Base-by-base conservation (phyloP, 1,140 invertebrate genomes). In the Scaptodrosophila lebanonensis region DNA sequence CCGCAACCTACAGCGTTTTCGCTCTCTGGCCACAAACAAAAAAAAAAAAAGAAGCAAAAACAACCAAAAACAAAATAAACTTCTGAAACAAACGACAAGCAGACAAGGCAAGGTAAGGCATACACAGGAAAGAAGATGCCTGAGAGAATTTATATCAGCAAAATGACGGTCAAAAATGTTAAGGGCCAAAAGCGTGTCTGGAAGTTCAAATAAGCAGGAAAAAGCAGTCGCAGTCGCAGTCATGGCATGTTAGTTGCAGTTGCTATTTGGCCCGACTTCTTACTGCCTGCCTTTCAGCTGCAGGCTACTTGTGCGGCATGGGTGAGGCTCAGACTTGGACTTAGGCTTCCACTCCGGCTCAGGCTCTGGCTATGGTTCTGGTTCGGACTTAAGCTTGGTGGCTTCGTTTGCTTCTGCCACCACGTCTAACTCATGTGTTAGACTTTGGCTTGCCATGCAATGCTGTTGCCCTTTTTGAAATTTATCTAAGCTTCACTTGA, bases 181-280 rank as follows among this genome's bases (percentile, higher is more conserved):
- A 84, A 84, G 79, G 79, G 79, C 79, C 79, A 84, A 84, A 73
- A 84, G 79, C 79, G 79, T 84, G 79, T 79, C 73, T 73, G 58
- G 52, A 75, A 84, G 79, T 84, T 84, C 79, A 84, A 83, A 66
- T 84, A 67, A 60, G 47, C 72, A 59, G 61, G 66, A 66, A 58
- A 39, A 54, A 52, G 67, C 67, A 49, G 42, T 50, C 43, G 63
- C 50, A 36, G 56, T n/a, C n/a, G n/a, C n/a, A n/a, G 52, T 45
- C 62, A 50, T 66, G 48, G 66, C 66, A 76, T 54, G 71, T 71
- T 61, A 66, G 60, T 57, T n/a, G n/a, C n/a, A n/a, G n/a, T n/a
- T n/a, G n/a, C n/a, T n/a, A n/a, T n/a, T n/a, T 25, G 22, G 22
- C 22, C 3, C 8, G 3, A 8, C 22, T 8, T 25, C 22, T 25